phyloP scores from a whole-genome alignment of 1,140 invertebrate genomes.

The Euglossa dilemma region DNA sequence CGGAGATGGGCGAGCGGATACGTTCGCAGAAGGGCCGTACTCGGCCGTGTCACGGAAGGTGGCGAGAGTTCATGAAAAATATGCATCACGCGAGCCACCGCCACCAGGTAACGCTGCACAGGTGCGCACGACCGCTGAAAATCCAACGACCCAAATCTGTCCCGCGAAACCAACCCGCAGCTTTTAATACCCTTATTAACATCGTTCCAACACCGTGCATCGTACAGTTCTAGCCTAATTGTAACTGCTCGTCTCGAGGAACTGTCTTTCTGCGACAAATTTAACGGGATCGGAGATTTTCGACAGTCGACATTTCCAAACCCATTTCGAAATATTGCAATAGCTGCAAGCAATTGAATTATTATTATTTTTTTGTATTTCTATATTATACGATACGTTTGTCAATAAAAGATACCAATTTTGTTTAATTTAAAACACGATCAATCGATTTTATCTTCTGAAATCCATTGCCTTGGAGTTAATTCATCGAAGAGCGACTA shows the following conservation, averaged over 20 bases:
- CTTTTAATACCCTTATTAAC: slow-evolving; percentile 17
- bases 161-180: slow-evolving; percentile 27
- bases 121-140: slow-evolving; percentile 40
- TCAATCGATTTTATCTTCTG: too few species aligned
- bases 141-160: slow-evolving; percentile 79
- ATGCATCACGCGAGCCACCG: slow-evolving; percentile 77
- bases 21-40: slow-evolving; percentile 76
- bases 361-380: too few species aligned
- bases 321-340: too few species aligned
- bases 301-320: background rate
- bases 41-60: slow-evolving; percentile 79
- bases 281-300: background rate
- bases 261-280: background rate
- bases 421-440: too few species aligned
- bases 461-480: too few species aligned
- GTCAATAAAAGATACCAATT: too few species aligned
- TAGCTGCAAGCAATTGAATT: too few species aligned
- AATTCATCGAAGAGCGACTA: too few species aligned
- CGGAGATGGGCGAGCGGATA: slow-evolving; percentile 77
- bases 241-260: background rate
- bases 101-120: slow-evolving; percentile 3
- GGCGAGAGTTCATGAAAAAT: slow-evolving; percentile 79
- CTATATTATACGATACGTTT: too few species aligned
- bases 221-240: background rate
- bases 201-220: background rate